Evolutionary conservation across 2,113 vertebrate species (phyloP).

Genomic region (Myotis lucifugus): DNA sequence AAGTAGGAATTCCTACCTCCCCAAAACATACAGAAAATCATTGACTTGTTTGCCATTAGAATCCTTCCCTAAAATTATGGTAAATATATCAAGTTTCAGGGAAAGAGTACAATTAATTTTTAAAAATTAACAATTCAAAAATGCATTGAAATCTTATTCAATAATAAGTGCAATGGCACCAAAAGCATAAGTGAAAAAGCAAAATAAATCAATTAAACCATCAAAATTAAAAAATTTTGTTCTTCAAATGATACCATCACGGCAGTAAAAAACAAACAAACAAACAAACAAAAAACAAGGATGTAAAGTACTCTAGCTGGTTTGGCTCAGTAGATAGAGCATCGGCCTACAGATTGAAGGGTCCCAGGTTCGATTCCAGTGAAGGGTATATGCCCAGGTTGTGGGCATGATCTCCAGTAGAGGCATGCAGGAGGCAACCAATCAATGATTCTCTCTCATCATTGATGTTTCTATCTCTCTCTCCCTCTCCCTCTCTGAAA

Average conservation of each 20-base stretch:
- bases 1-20: background rate
- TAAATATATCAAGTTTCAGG: background rate
- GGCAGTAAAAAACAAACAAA: background rate
- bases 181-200: background rate
- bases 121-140: conserved; percentile 5
- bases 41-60: background rate
- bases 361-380: too few species aligned
- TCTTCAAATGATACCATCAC: background rate
- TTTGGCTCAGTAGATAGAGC: too few species aligned
- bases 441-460: too few species aligned
- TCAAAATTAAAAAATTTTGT: background rate
- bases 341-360: too few species aligned
- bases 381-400: too few species aligned
- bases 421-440: too few species aligned
- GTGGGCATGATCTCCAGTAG: too few species aligned
- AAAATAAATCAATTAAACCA: background rate
- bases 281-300: background rate
- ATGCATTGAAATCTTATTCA: background rate
- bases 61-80: background rate
- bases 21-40: background rate
- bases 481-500: too few species aligned
- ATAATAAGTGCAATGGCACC: background rate
- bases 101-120: background rate
- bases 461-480: too few species aligned
- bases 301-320: too few species aligned